Evolutionary conservation across 1,140 invertebrate species (phyloP), one percentile per base, ranked within the genome.

Genomic region (Pantala flavescens): DNA sequence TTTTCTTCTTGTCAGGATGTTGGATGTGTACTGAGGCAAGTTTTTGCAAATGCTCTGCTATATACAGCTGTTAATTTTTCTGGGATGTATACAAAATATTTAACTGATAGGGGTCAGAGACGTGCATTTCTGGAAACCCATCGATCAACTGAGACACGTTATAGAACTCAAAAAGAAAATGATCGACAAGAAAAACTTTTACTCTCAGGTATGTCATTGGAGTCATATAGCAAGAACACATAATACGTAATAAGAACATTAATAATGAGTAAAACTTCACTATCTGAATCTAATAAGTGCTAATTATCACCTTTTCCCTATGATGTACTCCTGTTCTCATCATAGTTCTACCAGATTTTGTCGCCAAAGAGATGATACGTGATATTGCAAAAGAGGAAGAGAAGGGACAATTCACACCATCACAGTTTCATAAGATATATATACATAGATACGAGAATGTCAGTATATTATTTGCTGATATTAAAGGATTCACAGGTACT

Each of bases 391-490:
- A 85, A 73, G 89, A 91, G 78, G 90, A 91, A 75, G 90, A 92
- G 77, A 85, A 87, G 74, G 89, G 88, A 24, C 85, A 85, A 7
- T 91, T 91, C 78, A 88, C 90, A 72, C 91, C 91, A 12, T 88
- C 90, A 80, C 96, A 97, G 81, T 99, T 99, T 82, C 97, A 98
- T 81, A 94, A 98, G 80, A 94, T 99, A 75, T 99, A 98, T 83
- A 96, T 99, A 73, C 95, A 98, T 82, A 89, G 94, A 71, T 96
- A 98, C 81, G 93, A 98, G 80, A 92, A 98, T 80, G 98, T 99
- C 73, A 98, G 94, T 81, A 99, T 99, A 79, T 85, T 99, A 0
- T 99, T 98, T 82, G 97, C 98, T 16, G 98, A 99, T 80, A 99
- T 99, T 79, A 98, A 98, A 84, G 96, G 96, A 74, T 98, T 98